A percentile compares a stretch with the other conserved stretches of the same genome.
Conservation (phyloP, 92 coral and sea anemone genomes). For the Galaxea fascicularis region DNA sequence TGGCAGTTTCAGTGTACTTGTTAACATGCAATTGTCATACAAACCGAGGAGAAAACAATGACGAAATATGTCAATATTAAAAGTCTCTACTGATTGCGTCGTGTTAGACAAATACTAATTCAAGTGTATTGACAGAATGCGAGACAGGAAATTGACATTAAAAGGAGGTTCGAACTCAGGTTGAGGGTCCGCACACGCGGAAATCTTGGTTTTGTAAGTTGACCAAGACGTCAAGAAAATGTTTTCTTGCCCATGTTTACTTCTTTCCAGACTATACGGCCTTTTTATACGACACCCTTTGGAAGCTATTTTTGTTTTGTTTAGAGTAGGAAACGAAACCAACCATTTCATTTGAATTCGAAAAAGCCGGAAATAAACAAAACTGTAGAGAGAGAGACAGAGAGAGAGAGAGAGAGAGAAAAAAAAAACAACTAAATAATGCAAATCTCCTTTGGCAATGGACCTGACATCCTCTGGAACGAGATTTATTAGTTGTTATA, state of each 20-base stretch:
- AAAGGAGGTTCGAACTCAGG: not conserved
- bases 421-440: not conserved
- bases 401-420: not conserved
- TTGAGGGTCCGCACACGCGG: not conserved
- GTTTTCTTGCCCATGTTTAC: too few relatives aligned
- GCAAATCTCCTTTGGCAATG: not conserved
- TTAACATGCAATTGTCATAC: constrained; percentile 10
- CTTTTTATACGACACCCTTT: too few relatives aligned
- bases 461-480: not conserved
- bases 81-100: constrained; percentile 22
- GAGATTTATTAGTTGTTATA: constrained; percentile 3
- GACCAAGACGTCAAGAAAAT: too few relatives aligned
- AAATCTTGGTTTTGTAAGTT: not conserved
- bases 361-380: not conserved
- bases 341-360: too few relatives aligned
- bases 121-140: not conserved
- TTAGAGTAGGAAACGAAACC: not conserved
- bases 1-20: constrained; percentile 5
- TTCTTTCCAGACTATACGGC: too few relatives aligned
- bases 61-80: constrained; percentile 20
- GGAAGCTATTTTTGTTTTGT: not conserved
- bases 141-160: not conserved
- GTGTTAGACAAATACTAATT: not conserved
- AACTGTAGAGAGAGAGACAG: not conserved
- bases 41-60: constrained; percentile 5